Evolutionary conservation across 2,797 vertebrate species (phyloP).

Genomic region (Fundulus diaphanus): DNA sequence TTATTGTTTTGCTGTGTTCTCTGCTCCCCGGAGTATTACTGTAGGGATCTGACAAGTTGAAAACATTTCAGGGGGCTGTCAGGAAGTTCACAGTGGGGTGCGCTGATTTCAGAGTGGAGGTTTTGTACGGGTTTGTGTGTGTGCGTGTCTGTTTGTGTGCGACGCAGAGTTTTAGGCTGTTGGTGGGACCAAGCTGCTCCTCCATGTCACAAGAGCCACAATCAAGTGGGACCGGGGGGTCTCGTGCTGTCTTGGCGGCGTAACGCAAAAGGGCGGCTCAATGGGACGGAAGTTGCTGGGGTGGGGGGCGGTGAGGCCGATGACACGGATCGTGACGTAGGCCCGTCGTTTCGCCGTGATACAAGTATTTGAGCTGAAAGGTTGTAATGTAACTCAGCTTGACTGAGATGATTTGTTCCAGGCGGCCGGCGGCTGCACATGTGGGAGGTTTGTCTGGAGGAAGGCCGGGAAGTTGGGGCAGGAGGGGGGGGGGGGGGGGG

Average conservation of each 20-base stretch:
- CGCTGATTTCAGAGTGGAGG: conserved; percentile 63
- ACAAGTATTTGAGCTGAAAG: conserved; percentile 89
- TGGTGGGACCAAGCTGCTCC: conserved; percentile 58
- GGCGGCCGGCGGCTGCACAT: conserved; percentile 84
- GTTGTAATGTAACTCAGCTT: conserved; percentile 83
- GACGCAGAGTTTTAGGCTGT: conserved; percentile 52
- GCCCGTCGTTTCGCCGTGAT: conserved; percentile 91
- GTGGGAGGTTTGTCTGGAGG: conserved; percentile 70
- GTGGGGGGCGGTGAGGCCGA: conserved; percentile 88
- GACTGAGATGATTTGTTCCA: conserved; percentile 80
- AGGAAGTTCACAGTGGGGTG: conserved; percentile 74
- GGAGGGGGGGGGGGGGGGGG: background rate
- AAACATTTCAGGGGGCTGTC: conserved; percentile 72
- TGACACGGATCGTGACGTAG: conserved; percentile 92
- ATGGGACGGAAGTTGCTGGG: conserved; percentile 88
- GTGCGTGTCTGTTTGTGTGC: conserved; percentile 32
- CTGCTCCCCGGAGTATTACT: conserved; percentile 57
- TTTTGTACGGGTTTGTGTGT: conserved; percentile 50
- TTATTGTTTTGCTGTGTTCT: conserved; percentile 69
- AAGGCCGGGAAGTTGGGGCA: background rate
- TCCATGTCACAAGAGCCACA: conserved; percentile 64
- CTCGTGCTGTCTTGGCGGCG: conserved; percentile 57
- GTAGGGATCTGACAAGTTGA: conserved; percentile 72
- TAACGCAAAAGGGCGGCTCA: conserved; percentile 80
- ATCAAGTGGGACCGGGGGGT: conserved; percentile 70